phyloP scores from a whole-genome alignment of 2,113 vertebrate genomes.

The Oncorhynchus tshawytscha region DNA sequence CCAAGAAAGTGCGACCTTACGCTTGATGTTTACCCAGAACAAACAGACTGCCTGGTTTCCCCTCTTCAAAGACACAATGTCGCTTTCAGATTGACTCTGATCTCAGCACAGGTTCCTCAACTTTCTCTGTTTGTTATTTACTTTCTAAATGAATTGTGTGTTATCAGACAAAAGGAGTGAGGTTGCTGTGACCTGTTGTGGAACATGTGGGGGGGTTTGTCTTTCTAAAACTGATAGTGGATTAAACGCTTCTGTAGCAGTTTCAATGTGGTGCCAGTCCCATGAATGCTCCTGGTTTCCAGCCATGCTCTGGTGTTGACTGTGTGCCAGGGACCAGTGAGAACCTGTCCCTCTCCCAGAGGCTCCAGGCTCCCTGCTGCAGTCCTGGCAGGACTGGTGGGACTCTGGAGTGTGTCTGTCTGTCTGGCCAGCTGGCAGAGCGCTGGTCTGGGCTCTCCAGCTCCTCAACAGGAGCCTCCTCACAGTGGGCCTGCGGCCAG shows the following conservation, averaged over 20 bases:
- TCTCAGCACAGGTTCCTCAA: not conserved
- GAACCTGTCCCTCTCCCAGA: not conserved
- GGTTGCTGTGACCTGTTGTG: not conserved
- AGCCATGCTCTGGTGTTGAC: conserved; percentile 2
- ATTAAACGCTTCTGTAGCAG: not conserved
- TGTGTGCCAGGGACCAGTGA: not conserved
- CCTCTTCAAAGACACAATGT: not conserved
- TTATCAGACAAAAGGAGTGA: not conserved
- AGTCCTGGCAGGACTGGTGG: conserved; percentile 32
- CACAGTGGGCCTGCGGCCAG: conserved; percentile 38
- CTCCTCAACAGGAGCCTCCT: not conserved
- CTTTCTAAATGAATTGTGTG: not conserved
- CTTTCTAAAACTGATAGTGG: not conserved
- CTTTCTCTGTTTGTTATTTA: not conserved
- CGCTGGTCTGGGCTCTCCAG: conserved; percentile 36
- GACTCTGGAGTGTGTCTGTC: conserved; percentile 40
- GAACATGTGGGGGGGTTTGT: not conserved
- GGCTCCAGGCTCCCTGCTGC: conserved; percentile 31
- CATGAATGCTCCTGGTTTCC: not conserved
- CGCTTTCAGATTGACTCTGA: not conserved
- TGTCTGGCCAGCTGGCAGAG: conserved; percentile 60
- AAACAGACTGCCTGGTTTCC: not conserved
- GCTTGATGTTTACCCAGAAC: conserved; percentile 18
- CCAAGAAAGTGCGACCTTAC: conserved; percentile 9
- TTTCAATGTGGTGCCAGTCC: not conserved